Conservation (phyloP, 2,888 invertebrate genomes). For the Tigriopus californicus region DNA sequence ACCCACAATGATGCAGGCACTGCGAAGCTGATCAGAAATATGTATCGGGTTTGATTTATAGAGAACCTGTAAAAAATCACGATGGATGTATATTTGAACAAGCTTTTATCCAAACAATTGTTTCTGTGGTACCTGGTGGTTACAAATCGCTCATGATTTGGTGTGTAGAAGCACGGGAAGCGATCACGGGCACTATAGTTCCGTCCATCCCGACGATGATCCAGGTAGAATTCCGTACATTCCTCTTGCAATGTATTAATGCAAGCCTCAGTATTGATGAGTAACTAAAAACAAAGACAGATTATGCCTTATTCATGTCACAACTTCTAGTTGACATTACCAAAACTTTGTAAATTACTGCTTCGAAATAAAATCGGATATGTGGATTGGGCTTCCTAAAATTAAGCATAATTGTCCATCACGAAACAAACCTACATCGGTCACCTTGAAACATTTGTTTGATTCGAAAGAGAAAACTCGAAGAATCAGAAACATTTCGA, state of each 20-base stretch:
- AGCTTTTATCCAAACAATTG: not conserved
- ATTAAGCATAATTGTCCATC: too few relatives aligned
- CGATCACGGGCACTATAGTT: not conserved
- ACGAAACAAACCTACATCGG: too few relatives aligned
- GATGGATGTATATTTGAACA: not conserved
- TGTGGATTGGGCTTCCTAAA: too few relatives aligned
- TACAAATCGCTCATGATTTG: not conserved
- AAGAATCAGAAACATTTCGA: too few relatives aligned
- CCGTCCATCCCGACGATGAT: not conserved
- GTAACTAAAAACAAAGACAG: not conserved
- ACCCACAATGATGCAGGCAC: not conserved
- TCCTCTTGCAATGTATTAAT: not conserved
- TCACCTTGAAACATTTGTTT: too few relatives aligned
- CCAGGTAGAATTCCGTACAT: constrained; percentile 1
- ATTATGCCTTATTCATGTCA: too few relatives aligned
- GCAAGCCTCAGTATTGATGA: constrained; percentile 1
- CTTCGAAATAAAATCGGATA: too few relatives aligned
- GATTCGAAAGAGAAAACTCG: too few relatives aligned
- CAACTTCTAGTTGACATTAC: too few relatives aligned
- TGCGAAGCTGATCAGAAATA: not conserved
- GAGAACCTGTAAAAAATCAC: not conserved
- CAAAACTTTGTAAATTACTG: too few relatives aligned
- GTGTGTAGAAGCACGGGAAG: not conserved
- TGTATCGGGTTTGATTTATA: not conserved
- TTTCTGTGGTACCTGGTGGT: not conserved